These are phyloP conservation scores for Frankliniella fusca DNA, from an alignment of 2,888 invertebrate species.

Conservation along the genomic window DNA sequence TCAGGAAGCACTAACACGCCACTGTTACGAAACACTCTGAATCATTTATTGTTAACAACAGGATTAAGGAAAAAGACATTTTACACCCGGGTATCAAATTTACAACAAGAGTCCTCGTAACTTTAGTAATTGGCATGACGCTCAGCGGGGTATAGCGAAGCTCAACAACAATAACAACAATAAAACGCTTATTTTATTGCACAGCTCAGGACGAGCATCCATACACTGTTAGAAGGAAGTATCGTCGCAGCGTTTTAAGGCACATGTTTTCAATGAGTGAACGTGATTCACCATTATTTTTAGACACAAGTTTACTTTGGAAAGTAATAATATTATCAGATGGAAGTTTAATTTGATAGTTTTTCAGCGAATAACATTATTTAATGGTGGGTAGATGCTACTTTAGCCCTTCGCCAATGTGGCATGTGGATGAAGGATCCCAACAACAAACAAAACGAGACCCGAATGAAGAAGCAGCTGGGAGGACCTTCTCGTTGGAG, in stretches of 20 bases:
- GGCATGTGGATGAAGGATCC: too few species aligned
- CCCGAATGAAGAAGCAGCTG: too few species aligned
- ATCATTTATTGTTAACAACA: conserved; percentile 18
- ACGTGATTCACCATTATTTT: too few species aligned
- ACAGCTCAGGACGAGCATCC: background rate
- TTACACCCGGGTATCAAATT: conserved; percentile 21
- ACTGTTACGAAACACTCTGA: background rate
- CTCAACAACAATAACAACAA: background rate
- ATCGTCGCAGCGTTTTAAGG: conserved; percentile 13
- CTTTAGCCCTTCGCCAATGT: too few species aligned
- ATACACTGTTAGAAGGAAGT: background rate
- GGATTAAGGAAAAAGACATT: background rate
- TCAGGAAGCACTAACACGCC: background rate
- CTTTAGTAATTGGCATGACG: conserved; percentile 21
- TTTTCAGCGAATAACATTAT: too few species aligned
- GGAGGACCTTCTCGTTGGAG: too few species aligned
- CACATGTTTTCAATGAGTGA: background rate
- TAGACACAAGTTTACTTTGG: too few species aligned
- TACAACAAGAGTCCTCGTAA: conserved; percentile 4
- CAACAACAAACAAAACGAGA: background rate
- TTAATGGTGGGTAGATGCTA: too few species aligned
- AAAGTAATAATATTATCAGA: too few species aligned
- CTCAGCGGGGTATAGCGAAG: background rate
- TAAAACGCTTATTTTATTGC: background rate
- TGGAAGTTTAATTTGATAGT: too few species aligned